Evolutionary conservation across 1,140 invertebrate species (phyloP).

Genomic region (Helicorthomorpha holstii): DNA sequence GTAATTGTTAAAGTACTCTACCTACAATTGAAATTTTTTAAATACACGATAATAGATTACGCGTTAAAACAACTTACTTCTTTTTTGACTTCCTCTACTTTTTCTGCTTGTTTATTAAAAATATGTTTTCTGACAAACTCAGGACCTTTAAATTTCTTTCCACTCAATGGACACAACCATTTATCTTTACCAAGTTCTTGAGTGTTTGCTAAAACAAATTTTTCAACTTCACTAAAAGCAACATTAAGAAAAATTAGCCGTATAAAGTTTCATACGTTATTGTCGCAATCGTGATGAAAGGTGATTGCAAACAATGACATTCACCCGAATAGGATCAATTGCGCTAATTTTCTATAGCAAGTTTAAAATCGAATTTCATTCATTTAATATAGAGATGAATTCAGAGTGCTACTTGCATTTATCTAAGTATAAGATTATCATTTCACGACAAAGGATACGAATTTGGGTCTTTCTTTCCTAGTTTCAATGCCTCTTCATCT

Average conservation of each 20-base stretch:
- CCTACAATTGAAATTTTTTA: conserved; percentile 20
- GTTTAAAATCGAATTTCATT: not conserved
- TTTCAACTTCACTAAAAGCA: conserved; percentile 55
- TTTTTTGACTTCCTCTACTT: conserved; percentile 89
- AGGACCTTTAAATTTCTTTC: conserved; percentile 98
- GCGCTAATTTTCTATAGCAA: not conserved
- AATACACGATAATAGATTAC: not conserved
- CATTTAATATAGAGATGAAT: not conserved
- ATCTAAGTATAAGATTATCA: not conserved
- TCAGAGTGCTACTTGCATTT: not conserved
- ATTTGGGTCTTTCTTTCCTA: conserved; percentile 74
- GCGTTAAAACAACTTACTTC: conserved; percentile 38
- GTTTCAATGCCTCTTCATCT: conserved; percentile 63
- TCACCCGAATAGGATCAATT: too few species aligned
- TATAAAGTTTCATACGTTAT: too few species aligned
- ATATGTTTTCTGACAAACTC: conserved; percentile 99
- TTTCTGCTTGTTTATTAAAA: conserved; percentile 91
- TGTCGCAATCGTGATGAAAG: too few species aligned
- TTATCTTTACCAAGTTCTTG: conserved; percentile 94
- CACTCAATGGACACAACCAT: conserved; percentile 94
- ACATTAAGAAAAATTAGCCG: conserved; percentile 7
- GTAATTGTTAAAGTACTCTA: conserved; percentile 97
- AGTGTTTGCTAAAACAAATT: conserved; percentile 83
- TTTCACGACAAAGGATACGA: conserved; percentile 25
- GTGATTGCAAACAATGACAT: too few species aligned